Conservation (phyloP, 2,113 vertebrate genomes). For the Periophthalmodon schlosseri region DNA sequence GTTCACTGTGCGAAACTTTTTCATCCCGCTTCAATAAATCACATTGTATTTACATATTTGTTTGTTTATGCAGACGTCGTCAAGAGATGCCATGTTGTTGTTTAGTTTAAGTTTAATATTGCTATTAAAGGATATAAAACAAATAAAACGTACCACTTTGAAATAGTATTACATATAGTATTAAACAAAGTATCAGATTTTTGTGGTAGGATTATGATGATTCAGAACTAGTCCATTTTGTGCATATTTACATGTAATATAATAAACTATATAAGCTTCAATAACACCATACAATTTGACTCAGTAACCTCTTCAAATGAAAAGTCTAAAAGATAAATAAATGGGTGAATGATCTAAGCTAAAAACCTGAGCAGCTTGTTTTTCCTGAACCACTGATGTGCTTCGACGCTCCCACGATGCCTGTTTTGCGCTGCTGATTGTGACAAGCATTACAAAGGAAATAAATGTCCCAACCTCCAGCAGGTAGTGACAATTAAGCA, state of each 20-base stretch:
- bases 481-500: slow-evolving; percentile 13
- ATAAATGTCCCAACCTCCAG: slow-evolving; percentile 7
- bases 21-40: not conserved
- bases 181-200: not conserved
- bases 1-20: not conserved
- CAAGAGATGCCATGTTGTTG: not conserved
- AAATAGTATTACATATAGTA: not conserved
- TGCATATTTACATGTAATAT: not conserved
- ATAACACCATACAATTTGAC: not conserved
- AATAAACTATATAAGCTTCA: not conserved
- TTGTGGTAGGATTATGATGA: too few relatives aligned
- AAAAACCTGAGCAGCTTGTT: slow-evolving; percentile 1
- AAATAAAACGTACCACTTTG: not conserved
- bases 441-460: slow-evolving; percentile 19
- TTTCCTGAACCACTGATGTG: slow-evolving; percentile 20
- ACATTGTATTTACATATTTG: not conserved
- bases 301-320: slow-evolving; percentile 1
- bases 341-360: slow-evolving; percentile 8
- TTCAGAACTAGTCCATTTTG: not conserved
- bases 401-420: slow-evolving; percentile 6
- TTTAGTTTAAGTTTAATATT: not conserved
- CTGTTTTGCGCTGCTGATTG: slow-evolving; percentile 35
- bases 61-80: not conserved
- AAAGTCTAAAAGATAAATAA: slow-evolving; percentile 15
- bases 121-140: not conserved